Evolutionary conservation across 2,888 invertebrate genomes (phyloP).

Genomic region (Emmelina monodactyla): DNA sequence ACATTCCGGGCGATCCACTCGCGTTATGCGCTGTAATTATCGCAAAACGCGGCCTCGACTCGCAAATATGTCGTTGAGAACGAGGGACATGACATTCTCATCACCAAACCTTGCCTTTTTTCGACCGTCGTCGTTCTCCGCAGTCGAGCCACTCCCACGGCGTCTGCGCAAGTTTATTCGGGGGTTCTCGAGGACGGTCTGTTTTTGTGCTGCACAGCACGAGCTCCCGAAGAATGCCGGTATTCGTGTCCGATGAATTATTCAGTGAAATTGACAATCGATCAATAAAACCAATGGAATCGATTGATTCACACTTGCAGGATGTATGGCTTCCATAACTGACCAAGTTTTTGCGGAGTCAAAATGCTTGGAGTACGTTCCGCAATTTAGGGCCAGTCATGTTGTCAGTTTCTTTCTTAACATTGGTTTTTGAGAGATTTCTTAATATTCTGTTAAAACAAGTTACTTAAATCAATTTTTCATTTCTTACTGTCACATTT

Average conservation of each 20-base stretch:
- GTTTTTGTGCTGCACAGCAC: conserved; percentile 47
- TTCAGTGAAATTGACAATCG: conserved; percentile 59
- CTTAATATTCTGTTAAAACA: too few species aligned
- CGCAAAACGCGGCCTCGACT: conserved; percentile 58
- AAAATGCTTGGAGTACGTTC: conserved; percentile 55
- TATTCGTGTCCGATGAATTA: conserved; percentile 61
- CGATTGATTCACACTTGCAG: conserved; percentile 62
- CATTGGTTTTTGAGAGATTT: too few species aligned
- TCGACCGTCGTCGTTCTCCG: conserved; percentile 33
- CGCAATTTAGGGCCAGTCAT: conserved; percentile 43
- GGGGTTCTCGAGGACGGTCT: conserved; percentile 25
- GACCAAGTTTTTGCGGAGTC: conserved; percentile 47
- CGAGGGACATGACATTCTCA: conserved; percentile 65
- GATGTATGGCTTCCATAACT: conserved; percentile 51
- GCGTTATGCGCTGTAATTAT: conserved; percentile 64
- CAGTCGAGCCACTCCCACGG: conserved; percentile 48
- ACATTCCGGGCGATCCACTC: conserved; percentile 50
- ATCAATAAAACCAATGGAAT: conserved; percentile 61
- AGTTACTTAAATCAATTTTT: too few species aligned
- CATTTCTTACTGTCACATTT: too few species aligned
- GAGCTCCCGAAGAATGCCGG: conserved; percentile 47
- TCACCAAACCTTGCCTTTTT: conserved; percentile 57
- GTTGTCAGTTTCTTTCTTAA: too few species aligned
- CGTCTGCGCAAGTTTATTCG: conserved; percentile 34
- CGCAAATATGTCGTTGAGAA: conserved; percentile 64